Percentiles rank a stretch among this genome's conserved stretches.
phyloP scores from a whole-genome alignment of 2,797 vertebrate genomes.

The Pseudocheirus occidentalis region DNA sequence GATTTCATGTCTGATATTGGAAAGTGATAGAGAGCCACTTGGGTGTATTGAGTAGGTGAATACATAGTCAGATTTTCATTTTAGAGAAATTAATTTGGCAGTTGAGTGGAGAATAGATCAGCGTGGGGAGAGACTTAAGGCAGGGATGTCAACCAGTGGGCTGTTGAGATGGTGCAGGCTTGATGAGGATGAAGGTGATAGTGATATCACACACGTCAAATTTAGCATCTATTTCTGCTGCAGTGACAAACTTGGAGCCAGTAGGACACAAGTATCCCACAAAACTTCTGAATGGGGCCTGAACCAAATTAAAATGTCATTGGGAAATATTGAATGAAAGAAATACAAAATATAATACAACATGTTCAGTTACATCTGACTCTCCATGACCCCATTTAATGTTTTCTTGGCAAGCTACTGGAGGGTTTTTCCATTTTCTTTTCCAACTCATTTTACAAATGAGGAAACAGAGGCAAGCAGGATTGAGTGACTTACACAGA shows the following conservation, averaged over 20 bases:
- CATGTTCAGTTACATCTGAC: background rate
- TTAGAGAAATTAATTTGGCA: background rate
- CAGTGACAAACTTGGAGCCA: background rate
- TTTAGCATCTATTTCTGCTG: background rate
- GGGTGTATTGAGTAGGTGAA: background rate
- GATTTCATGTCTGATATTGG: background rate
- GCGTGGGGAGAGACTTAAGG: background rate
- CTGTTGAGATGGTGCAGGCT: background rate
- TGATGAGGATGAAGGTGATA: background rate
- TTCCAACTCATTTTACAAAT: background rate
- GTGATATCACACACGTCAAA: background rate
- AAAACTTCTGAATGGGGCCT: background rate
- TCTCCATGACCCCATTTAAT: background rate
- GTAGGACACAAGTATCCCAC: background rate
- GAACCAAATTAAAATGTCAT: background rate
- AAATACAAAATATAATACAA: background rate
- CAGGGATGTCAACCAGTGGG: background rate
- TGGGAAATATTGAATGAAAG: background rate
- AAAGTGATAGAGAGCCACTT: background rate
- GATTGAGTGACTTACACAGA: background rate
- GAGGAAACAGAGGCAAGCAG: background rate
- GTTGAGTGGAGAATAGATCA: background rate
- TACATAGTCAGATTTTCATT: background rate
- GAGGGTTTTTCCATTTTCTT: background rate
- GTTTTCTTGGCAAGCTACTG: background rate